Base-by-base conservation (phyloP, 1,140 invertebrate genomes). In the Drosophila pachea region DNA sequence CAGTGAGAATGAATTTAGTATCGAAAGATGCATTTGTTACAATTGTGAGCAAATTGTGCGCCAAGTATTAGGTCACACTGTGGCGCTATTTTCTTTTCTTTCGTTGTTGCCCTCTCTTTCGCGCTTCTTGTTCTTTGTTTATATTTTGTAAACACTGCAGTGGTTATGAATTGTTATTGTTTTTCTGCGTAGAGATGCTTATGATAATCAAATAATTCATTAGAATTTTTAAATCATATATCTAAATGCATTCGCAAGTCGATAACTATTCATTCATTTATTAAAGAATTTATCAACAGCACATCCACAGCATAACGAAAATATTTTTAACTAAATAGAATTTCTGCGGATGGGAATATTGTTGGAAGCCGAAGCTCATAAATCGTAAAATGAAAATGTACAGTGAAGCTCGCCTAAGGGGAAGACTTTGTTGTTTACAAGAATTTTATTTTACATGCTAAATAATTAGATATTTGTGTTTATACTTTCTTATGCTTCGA, bases 91-190 rank as follows among this genome's bases (percentile, higher is more conserved):
- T 62, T 52, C 60, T 67, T 74, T 81, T 58, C 42, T 58, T 61
- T 78, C n/a, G 6, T 32, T 54, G 45, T 66, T 72, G 59, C 32
- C 43, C 45, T 56, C 69, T 68, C 52, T 40, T 66, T 65, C 36
- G 49, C 63, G 48, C 63, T 56, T 58, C 56, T 56, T 58, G 69
- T 79, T 84, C 76, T 84, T 84, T 84, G 79, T 86, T 84, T 84
- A 84, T 84, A 86, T 86, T 84, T 86, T 86, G 70, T 73, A 61
- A 38, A 74, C 58, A 82, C 65, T 82, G 76, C 86, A 79, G 79
- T 74, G 71, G 49, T 66, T 33, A 32, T 45, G 32, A 12, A 49
- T 74, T 78, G 64, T 74, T 82, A 49, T 65, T 77, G 63, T 22
- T 22, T 58, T 62, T 60, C 50, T 53, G 50, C 36, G 33, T 50